Percentiles rank a stretch among this genome's conserved stretches.
Evolutionary conservation across 2,888 invertebrate species (phyloP).

Genomic region (Acleris literana): DNA sequence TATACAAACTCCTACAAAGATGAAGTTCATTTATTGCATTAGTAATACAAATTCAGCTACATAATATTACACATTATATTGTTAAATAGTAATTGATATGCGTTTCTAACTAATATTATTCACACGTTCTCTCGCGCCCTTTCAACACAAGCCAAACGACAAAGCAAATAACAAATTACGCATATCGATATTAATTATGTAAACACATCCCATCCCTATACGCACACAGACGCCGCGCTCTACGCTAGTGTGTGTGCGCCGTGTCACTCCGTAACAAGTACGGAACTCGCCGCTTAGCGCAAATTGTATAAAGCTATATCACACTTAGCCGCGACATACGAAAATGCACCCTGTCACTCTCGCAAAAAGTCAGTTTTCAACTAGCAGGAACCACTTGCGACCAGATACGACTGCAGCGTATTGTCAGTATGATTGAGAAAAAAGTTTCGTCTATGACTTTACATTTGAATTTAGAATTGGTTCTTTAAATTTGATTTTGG

Average conservation of each 20-base stretch:
- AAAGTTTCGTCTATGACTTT: not conserved
- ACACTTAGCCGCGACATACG: conserved; percentile 24
- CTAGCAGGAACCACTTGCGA: conserved; percentile 1
- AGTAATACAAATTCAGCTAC: no score
- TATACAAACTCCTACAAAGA: no score
- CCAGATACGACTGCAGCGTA: conserved; percentile 10
- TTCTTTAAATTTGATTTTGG: not conserved
- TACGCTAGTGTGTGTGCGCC: conserved; percentile 68
- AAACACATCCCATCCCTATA: conserved; percentile 54
- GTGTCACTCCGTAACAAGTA: conserved; percentile 80
- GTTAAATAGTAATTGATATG: no score
- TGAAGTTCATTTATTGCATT: no score
- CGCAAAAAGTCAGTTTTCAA: not conserved
- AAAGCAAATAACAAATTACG: conserved; percentile 16
- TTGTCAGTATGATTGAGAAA: conserved; percentile 13
- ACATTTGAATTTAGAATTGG: not conserved
- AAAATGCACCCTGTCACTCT: conserved; percentile 33
- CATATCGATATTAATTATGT: conserved; percentile 40
- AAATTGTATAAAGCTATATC: conserved; percentile 54
- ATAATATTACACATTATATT: no score
- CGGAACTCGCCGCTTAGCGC: conserved; percentile 54
- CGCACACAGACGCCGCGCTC: conserved; percentile 63
- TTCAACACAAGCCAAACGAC: not conserved
- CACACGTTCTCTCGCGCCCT: not conserved
- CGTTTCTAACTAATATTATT: not conserved